Percentiles rank a stretch among this genome's conserved stretches.
Evolutionary conservation across 2,888 invertebrate species (phyloP).

Genomic region (Lagria hirta): DNA sequence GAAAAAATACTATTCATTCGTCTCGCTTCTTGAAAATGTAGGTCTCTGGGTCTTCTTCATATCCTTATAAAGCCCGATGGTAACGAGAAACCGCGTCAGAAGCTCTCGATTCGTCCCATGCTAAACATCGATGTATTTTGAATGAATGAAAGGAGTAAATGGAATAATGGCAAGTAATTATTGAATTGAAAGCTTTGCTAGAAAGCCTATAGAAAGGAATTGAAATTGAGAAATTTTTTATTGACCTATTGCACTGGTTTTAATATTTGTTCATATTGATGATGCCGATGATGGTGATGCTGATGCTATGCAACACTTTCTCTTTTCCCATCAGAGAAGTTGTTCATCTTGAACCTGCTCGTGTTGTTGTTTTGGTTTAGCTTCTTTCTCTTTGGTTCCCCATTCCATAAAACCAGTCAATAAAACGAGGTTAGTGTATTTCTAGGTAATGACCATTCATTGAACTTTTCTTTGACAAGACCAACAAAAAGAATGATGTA

Average conservation of each 20-base stretch:
- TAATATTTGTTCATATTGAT: slow-evolving; percentile 30
- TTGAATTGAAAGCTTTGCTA: no score
- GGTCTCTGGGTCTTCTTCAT: slow-evolving; percentile 46
- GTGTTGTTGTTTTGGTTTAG: slow-evolving; percentile 14
- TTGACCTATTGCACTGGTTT: slow-evolving; percentile 43
- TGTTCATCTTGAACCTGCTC: slow-evolving; percentile 35
- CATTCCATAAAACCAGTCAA: slow-evolving; percentile 48
- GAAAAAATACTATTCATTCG: slow-evolving; percentile 7
- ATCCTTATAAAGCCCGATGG: slow-evolving; percentile 45
- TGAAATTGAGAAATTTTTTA: slow-evolving; percentile 7
- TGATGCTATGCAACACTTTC: slow-evolving; percentile 48
- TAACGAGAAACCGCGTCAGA: slow-evolving; percentile 32
- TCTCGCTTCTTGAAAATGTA: slow-evolving; percentile 36
- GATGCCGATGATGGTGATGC: no score
- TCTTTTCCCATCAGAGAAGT: slow-evolving; percentile 36
- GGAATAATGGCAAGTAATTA: no score
- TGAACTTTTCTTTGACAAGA: slow-evolving; percentile 44
- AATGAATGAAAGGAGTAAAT: no score
- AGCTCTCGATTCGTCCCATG: slow-evolving; percentile 31
- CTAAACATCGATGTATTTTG: slow-evolving; percentile 15
- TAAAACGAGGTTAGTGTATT: slow-evolving; percentile 49
- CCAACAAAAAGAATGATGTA: slow-evolving; percentile 22
- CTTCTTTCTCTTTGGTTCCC: slow-evolving; percentile 39
- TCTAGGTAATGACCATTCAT: slow-evolving; percentile 49
- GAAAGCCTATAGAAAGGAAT: slow-evolving; percentile 7